Evolutionary conservation across 2,113 vertebrate genomes (phyloP), one percentile per base, ranked within the genome.

Genomic region (Lophius piscatorius): DNA sequence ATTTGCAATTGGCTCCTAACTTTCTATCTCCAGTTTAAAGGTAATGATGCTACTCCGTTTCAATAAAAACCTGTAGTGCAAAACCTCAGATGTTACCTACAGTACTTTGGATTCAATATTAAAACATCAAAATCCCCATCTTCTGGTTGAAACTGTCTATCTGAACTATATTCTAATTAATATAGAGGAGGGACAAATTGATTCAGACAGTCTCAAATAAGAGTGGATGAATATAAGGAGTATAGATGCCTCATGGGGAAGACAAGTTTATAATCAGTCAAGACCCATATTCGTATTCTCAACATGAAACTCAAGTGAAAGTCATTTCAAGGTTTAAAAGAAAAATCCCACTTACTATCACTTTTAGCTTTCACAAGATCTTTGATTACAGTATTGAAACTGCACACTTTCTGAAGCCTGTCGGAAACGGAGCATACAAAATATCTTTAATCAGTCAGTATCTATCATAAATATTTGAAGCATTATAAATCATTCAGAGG

Each of bases 1-100:
- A 65, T 74, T 71, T 74, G 39, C 65, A 51, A 17, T 38, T 42
- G 58, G 36, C 39, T 48, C 35, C 46, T 7, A 26, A 33, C 14
- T 24, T 14, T 31, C 35, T 23, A 16, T 73, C 66, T 70, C 49
- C 44, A 35, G n/a, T 31, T 4, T 55, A 70, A 20, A 12, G 20
- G 29, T 5, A 10, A 21, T 57, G 17, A 45, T 64, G 58, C 9
- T 49, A 13, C 13, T 52, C 40, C 21, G 17, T 51, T 79, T 76
- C 58, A 57, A 61, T 46, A 44, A 76, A 56, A 69, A 21, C 9
- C 21, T 58, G 34, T 29, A 21, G 21, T 9, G 26, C n/a, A 61
- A 62, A 61, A 46, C 51, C 33, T 54, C 26, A 49, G 26, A 33
- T 16, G 22, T 56, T 45, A 9, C n/a, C n/a, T n/a, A n/a, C n/a